Conservation (phyloP, 2,113 vertebrate species). For the Brienomyrus longianalis region DNA sequence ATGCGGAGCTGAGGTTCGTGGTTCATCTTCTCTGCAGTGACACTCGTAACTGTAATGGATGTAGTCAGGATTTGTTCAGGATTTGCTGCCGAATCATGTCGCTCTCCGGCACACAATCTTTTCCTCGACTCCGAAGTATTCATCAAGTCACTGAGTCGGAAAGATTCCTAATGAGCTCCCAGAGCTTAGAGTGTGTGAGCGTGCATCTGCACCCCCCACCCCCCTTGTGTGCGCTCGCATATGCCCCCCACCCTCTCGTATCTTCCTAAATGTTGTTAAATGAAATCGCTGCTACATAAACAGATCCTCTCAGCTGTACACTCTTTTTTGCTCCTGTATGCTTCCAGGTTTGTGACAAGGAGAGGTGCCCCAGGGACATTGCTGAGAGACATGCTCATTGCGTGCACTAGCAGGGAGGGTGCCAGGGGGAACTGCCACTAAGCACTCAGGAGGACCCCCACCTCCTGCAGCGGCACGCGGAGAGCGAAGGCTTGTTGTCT, state of each 20-base stretch:
- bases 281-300: conserved; percentile 30
- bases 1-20: not conserved
- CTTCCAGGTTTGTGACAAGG: conserved; percentile 43
- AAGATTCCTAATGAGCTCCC: conserved; percentile 31
- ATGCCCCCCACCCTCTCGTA: not conserved
- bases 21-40: not conserved
- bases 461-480: conserved; percentile 31
- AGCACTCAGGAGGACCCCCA: conserved; percentile 11
- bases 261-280: conserved; percentile 37
- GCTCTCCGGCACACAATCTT: not conserved
- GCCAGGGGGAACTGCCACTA: conserved; percentile 38
- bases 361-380: not conserved
- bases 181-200: not conserved
- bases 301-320: conserved; percentile 38
- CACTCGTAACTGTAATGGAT: conserved; percentile 1
- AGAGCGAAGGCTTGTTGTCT: not conserved
- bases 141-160: conserved; percentile 45
- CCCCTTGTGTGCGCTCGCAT: not conserved
- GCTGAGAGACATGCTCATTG: conserved; percentile 44
- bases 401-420: conserved; percentile 36
- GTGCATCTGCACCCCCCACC: conserved; percentile 13
- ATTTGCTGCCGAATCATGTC: not conserved
- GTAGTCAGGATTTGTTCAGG: not conserved
- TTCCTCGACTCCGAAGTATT: conserved; percentile 19
- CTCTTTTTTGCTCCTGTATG: conserved; percentile 39